These are phyloP conservation scores for Chalcis sispes DNA, from an alignment of 2,888 invertebrate species.

Conservation along the genomic window DNA sequence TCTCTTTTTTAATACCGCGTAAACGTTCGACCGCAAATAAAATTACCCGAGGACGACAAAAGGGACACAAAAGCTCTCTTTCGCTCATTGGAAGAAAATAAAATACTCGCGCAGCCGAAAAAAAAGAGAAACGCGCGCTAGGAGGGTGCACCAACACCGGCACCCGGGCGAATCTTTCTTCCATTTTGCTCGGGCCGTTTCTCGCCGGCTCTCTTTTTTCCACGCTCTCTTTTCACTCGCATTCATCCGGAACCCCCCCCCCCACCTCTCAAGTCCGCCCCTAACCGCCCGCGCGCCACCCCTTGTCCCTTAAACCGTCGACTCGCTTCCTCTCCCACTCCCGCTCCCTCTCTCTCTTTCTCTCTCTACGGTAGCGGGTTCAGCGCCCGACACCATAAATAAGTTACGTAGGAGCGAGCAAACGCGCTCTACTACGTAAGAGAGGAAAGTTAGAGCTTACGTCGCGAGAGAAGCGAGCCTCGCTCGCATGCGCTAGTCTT, in stretches of 20 bases:
- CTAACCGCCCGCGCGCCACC: background rate
- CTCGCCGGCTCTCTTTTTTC: background rate
- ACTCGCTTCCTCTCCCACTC: too few relatives aligned
- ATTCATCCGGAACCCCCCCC: constrained; percentile 22
- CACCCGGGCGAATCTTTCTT: constrained; percentile 6
- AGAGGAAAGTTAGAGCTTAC: constrained; percentile 5
- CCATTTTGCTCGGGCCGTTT: constrained; percentile 4
- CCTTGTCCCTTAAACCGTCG: too few relatives aligned
- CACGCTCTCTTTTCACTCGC: constrained; percentile 6
- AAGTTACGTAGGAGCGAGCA: constrained; percentile 14
- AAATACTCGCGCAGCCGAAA: constrained; percentile 17
- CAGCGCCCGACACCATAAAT: constrained; percentile 28
- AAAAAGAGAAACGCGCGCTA: too few relatives aligned
- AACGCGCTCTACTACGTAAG: too few relatives aligned
- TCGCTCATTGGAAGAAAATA: too few relatives aligned
- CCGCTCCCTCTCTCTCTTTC: too few relatives aligned
- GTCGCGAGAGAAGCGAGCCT: background rate
- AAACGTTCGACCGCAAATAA: constrained; percentile 64
- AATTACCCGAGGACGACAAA: constrained; percentile 53
- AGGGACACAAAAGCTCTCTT: constrained; percentile 13
- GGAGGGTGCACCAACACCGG: background rate
- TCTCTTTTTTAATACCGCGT: too few relatives aligned
- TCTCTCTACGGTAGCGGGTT: background rate
- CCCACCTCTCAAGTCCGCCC: background rate
- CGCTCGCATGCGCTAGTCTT: too few relatives aligned